These are phyloP conservation scores for Ctenoplectra terminalis DNA, from an alignment of 1,140 invertebrate species.

Conservation along the genomic window DNA sequence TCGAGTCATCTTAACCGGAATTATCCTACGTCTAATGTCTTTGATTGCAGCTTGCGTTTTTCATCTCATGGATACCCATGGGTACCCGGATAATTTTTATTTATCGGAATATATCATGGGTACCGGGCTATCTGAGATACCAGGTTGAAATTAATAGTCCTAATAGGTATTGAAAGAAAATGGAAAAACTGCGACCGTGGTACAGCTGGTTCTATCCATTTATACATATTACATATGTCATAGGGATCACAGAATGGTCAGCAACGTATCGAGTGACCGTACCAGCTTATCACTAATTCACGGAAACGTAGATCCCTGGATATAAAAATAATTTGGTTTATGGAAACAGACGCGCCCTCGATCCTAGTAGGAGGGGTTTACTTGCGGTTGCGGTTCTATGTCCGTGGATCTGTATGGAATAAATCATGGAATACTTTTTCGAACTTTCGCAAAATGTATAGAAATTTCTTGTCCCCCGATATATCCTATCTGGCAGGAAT, in stretches of 20 bases:
- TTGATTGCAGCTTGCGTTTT: too few species aligned
- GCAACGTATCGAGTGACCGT: conserved; percentile 66
- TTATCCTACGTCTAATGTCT: too few species aligned
- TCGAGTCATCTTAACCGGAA: too few species aligned
- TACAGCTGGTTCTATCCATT: conserved; percentile 47
- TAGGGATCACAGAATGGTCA: conserved; percentile 62
- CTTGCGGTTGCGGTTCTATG: conserved; percentile 52
- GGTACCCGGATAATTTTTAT: too few species aligned
- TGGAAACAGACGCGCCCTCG: conserved; percentile 78
- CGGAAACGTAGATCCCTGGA: conserved; percentile 73
- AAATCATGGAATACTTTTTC: conserved; percentile 67
- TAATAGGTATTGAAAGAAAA: conserved; percentile 53
- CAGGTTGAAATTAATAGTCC: too few species aligned
- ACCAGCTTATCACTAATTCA: conserved; percentile 79
- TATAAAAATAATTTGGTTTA: conserved; percentile 81
- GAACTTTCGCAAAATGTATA: conserved; percentile 54
- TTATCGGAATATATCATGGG: too few species aligned
- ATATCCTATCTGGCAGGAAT: conserved; percentile 32
- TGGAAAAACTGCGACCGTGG: conserved; percentile 58
- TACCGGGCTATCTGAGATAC: too few species aligned
- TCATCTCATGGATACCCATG: too few species aligned
- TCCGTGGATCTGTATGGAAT: conserved; percentile 57
- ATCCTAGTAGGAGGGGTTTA: conserved; percentile 55
- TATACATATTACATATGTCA: conserved; percentile 47
- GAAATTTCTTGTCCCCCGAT: conserved; percentile 43